Conservation (phyloP, 2,113 vertebrate genomes). For the Hirundichthys speculiger region DNA sequence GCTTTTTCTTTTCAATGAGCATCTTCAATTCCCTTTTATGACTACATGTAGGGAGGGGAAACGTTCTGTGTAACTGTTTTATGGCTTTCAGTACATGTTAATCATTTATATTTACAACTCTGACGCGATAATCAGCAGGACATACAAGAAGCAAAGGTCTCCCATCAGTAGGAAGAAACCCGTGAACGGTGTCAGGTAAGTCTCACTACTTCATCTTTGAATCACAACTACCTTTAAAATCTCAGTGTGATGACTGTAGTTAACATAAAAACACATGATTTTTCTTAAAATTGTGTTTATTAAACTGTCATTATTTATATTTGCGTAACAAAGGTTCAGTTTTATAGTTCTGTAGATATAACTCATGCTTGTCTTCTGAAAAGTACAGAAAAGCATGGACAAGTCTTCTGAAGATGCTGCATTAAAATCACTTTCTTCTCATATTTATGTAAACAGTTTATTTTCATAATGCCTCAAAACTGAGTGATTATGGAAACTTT, state of each 20-base stretch:
- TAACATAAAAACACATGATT: too few species aligned
- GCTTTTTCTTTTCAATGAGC: background rate
- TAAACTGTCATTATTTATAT: background rate
- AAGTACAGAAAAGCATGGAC: background rate
- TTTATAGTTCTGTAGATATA: background rate
- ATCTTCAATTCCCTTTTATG: background rate
- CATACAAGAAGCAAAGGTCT: slow-evolving; percentile 77
- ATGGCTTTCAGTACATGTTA: slow-evolving; percentile 48
- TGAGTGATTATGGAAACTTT: too few species aligned
- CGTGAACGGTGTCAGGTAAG: slow-evolving; percentile 58
- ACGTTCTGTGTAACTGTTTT: slow-evolving; percentile 14
- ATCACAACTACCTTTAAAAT: too few species aligned
- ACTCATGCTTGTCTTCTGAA: background rate
- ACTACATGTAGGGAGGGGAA: slow-evolving; percentile 2
- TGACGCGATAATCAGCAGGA: slow-evolving; percentile 34
- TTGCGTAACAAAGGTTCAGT: background rate
- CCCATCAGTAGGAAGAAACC: slow-evolving; percentile 39
- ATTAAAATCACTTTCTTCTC: background rate
- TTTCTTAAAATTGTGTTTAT: background rate
- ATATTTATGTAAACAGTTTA: too few species aligned
- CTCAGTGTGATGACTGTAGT: too few species aligned
- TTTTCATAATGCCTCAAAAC: background rate
- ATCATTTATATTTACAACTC: slow-evolving; percentile 81
- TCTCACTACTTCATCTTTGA: slow-evolving; percentile 1
- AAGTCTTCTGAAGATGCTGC: background rate